Evolutionary conservation across 1,140 invertebrate species (phyloP), one percentile per base, ranked within the genome.

Genomic region (Megalonaias nervosa): DNA sequence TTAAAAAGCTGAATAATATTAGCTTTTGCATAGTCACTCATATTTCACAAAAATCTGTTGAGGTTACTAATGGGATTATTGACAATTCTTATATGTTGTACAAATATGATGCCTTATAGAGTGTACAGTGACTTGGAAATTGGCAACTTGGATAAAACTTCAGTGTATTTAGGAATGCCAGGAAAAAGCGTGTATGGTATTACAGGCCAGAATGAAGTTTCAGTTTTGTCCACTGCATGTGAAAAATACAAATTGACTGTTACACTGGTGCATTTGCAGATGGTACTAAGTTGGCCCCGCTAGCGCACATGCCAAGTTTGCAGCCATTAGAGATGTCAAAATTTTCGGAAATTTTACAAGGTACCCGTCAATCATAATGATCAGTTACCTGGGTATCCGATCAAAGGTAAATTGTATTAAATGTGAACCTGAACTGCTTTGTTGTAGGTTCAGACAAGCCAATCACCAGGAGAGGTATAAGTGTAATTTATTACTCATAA

Each of bases 201-300:
- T 0, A 67, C 58, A 23, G 74, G 78, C 1, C 14, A 55, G 26
- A 71, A 17, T 3, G 65, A 66, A 31, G 68, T 80, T 3, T 16
- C 13, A 16, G 59, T 80, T 13, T 4, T 23, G 14, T 71, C 68
- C 26, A 79, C 72, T 4, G 68, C 72, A 4, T 38, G 56, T 31
- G 77, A 79, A 67, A 79, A 80, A 38, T 16, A 67, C 19, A 58
- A 65, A 38, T n/a, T n/a, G n/a, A n/a, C n/a, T 80, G 73, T 80
- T 14, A 71, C 64, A 3, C 38, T 75, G 9, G 69, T 5, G 68
- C 69, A 5, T 58, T 48, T 62, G 74, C 78, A 19, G 74, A 75
- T 57, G 68, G 78, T 11, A 75, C 73, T 16, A 75, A 75, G 65
- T 14, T 80, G 23, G 16, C 74, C 1, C 74, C 78, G 14, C 60